Evolutionary conservation across 2,797 vertebrate genomes (phyloP), one percentile per base, ranked within the genome.

Genomic region (Philypnodon macrostomus): DNA sequence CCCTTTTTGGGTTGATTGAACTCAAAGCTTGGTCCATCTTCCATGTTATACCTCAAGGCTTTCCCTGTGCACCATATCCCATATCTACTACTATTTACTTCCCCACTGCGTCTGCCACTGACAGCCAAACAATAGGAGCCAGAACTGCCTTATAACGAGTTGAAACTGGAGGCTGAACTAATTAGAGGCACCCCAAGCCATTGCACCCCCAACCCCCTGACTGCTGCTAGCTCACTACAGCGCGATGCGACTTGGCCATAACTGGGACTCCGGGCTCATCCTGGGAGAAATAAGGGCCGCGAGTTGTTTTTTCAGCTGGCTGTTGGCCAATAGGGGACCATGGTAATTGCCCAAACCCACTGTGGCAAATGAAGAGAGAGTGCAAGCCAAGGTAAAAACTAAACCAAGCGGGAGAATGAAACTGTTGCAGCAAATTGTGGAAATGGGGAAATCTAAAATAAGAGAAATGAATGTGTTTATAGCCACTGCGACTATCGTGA

Each of bases 271-370:
- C 47, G 62, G 39, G 32, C 35, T 44, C 38, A 3, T 64, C 38
- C 42, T 68, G 68, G 69, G 49, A 75, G 58, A 82, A 77, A 83
- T 46, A 50, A 46, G 47, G 39, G 41, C 44, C 80, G 66, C 50
- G 76, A 69, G 65, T 66, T 69, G 26, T 47, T 58, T 63, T 77
- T 51, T 50, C 11, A 15, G 34, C 41, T 80, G 87, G 76, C 64
- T 62, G 49, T 36, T 35, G 31, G 74, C 83, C 85, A 81, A 64
- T 60, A 54, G 65, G 75, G 73, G 70, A 67, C 67, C 62, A 19
- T 75, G 70, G 73, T 87, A 89, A 85, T 85, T 81, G 85, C 79
- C 63, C 53, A 38, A 84, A 79, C 79, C 77, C 68, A 83, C 79
- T 63, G 75, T 69, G 73, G 67, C 66, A 67, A 74, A 68, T 57